Evolutionary conservation across 2,797 vertebrate genomes (phyloP).

Genomic region (Fistularia commersonii): DNA sequence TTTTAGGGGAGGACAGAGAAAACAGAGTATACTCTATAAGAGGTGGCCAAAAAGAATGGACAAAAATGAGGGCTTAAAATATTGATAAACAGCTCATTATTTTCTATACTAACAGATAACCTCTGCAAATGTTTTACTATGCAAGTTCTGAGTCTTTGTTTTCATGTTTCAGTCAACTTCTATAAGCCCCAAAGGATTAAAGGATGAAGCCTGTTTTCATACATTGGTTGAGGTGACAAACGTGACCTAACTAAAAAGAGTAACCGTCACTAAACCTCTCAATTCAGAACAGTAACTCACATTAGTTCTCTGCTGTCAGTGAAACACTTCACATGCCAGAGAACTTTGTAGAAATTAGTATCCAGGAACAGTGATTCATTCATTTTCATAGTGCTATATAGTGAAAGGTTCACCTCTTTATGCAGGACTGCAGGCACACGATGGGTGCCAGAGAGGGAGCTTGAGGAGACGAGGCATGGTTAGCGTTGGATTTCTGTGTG

Average conservation of each 20-base stretch:
- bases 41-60: slow-evolving; percentile 18
- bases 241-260: slow-evolving; percentile 36
- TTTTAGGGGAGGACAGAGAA: slow-evolving; percentile 13
- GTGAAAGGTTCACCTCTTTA: slow-evolving; percentile 1
- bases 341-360: slow-evolving; percentile 19
- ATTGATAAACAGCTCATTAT: slow-evolving; percentile 43
- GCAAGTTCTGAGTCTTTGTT: slow-evolving; percentile 11
- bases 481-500: slow-evolving; percentile 35
- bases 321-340: slow-evolving; percentile 33
- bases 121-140: slow-evolving; percentile 15
- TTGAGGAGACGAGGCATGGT: slow-evolving; percentile 42
- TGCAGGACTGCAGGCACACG: slow-evolving; percentile 3
- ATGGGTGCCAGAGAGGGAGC: slow-evolving; percentile 10
- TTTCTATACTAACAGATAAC: slow-evolving; percentile 31
- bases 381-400: neutral
- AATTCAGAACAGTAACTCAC: slow-evolving; percentile 30
- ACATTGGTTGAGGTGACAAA: slow-evolving; percentile 21
- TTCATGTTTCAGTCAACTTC: neutral
- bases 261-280: slow-evolving; percentile 26
- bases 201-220: slow-evolving; percentile 9
- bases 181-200: neutral
- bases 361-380: neutral
- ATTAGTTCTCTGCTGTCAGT: slow-evolving; percentile 3
- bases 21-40: slow-evolving; percentile 14
- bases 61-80: slow-evolving; percentile 6